A percentile compares a stretch with the other conserved stretches of the same genome.
Conservation (phyloP, 2,888 invertebrate species). For the Acrobeloides nanus region DNA sequence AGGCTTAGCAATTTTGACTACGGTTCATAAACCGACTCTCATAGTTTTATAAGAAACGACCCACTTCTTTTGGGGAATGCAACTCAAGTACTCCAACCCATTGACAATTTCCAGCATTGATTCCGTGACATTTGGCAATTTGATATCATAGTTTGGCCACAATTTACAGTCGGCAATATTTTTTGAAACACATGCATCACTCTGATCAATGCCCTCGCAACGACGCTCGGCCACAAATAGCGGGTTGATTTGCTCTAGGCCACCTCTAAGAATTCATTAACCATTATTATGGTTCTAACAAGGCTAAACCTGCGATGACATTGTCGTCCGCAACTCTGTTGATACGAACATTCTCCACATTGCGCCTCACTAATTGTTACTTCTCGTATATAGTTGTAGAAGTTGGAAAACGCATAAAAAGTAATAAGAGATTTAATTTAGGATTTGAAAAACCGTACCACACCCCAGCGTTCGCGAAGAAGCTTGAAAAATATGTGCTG, state of each 20-base stretch:
- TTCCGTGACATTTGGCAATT: slow-evolving; percentile 48
- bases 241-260: slow-evolving; percentile 44
- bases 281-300: background rate
- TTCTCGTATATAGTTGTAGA: slow-evolving; percentile 47
- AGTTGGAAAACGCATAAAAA: slow-evolving; percentile 48
- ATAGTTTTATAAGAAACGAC: background rate
- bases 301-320: slow-evolving; percentile 46
- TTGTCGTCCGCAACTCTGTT: slow-evolving; percentile 47
- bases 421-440: background rate
- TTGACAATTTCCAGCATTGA: slow-evolving; percentile 44
- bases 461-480: slow-evolving; percentile 49
- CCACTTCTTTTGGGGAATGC: slow-evolving; percentile 44
- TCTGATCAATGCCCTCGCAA: slow-evolving; percentile 47
- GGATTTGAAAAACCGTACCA: slow-evolving; percentile 26
- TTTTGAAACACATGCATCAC: slow-evolving; percentile 39
- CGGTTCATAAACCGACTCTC: too few relatives aligned
- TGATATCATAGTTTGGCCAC: slow-evolving; percentile 45
- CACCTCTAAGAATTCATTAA: slow-evolving; percentile 33
- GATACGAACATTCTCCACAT: slow-evolving; percentile 47
- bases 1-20: background rate
- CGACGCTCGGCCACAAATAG: slow-evolving; percentile 50
- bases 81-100: slow-evolving; percentile 46
- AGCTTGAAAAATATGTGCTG: slow-evolving; percentile 51
- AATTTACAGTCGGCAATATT: slow-evolving; percentile 31
- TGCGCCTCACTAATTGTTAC: slow-evolving; percentile 42